Evolutionary conservation across 2,888 invertebrate genomes (phyloP).

Genomic region (Heliothis peltigera): DNA sequence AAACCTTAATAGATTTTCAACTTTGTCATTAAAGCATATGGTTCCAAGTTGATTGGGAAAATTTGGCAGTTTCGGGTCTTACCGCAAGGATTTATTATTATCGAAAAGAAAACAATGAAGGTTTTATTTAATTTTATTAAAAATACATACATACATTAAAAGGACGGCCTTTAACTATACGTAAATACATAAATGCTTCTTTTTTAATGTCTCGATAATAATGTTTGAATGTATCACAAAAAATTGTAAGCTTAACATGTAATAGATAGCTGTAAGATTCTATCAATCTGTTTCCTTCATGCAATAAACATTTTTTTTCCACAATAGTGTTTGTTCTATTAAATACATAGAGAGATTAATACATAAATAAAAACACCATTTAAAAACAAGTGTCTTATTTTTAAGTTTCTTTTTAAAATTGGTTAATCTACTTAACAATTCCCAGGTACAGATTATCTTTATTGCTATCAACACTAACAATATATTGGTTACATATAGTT

Average conservation of each 20-base stretch:
- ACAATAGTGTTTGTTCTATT: constrained; percentile 38
- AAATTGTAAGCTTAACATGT: constrained; percentile 46
- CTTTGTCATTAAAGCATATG: too few species aligned
- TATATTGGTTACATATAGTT: constrained; percentile 48
- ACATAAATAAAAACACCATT: constrained; percentile 24
- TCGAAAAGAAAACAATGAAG: constrained; percentile 4
- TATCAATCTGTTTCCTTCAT: constrained; percentile 13
- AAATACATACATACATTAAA: constrained; percentile 61
- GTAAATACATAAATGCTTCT: constrained; percentile 61
- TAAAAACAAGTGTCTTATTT: constrained; percentile 42
- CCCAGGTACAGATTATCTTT: constrained; percentile 53
- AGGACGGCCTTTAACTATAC: constrained; percentile 58
- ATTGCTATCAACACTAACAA: constrained; percentile 47
- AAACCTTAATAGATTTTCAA: too few species aligned
- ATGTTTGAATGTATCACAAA: constrained; percentile 47
- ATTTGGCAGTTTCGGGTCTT: too few species aligned
- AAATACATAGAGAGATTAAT: constrained; percentile 28
- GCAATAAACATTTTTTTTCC: constrained; percentile 17
- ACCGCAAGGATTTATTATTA: too few species aligned
- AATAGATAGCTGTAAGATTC: constrained; percentile 35
- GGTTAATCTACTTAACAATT: constrained; percentile 46
- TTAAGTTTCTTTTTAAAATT: constrained; percentile 36
- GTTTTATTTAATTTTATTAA: constrained; percentile 58
- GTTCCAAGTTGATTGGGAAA: too few species aligned
- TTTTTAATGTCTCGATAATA: constrained; percentile 50